Evolutionary conservation across 1,140 invertebrate species (phyloP).

Genomic region (Akabosia matsudoensis): DNA sequence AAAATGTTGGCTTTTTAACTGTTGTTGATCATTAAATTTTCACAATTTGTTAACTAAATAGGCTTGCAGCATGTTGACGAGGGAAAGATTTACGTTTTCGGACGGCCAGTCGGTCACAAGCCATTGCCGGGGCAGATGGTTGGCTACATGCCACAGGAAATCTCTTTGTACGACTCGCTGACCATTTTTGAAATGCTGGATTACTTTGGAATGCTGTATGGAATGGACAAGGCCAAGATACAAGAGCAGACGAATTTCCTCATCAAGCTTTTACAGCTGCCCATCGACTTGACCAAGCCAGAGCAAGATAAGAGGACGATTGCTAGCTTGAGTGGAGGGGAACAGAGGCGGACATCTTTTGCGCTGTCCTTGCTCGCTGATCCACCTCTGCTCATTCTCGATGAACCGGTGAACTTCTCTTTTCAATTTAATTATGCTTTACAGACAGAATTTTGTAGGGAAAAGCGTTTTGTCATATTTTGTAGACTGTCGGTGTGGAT

Average conservation of each 20-base stretch:
- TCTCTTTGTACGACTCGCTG: conserved; percentile 56
- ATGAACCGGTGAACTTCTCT: conserved; percentile 64
- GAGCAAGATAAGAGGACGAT: conserved; percentile 73
- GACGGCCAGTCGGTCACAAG: not conserved
- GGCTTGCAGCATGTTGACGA: conserved; percentile 1
- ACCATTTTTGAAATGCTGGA: conserved; percentile 56
- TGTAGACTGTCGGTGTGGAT: conserved; percentile 78
- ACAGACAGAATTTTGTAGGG: not conserved
- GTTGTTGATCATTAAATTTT: too few species aligned
- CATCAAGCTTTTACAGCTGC: conserved; percentile 68
- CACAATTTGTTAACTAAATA: too few species aligned
- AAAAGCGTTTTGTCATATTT: not conserved
- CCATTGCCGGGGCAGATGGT: conserved; percentile 22
- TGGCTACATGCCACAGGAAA: conserved; percentile 51
- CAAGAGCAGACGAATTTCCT: conserved; percentile 65
- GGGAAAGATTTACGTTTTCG: conserved; percentile 16
- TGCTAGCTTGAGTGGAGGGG: conserved; percentile 70
- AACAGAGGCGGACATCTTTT: conserved; percentile 80
- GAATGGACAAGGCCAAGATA: conserved; percentile 50
- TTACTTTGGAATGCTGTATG: conserved; percentile 57
- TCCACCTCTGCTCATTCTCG: conserved; percentile 81
- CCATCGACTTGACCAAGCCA: conserved; percentile 62
- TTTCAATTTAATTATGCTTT: not conserved
- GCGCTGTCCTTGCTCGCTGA: conserved; percentile 81
- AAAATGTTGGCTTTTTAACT: too few species aligned